Conservation (phyloP, 2,797 vertebrate genomes). For the Chrosomus eos region DNA sequence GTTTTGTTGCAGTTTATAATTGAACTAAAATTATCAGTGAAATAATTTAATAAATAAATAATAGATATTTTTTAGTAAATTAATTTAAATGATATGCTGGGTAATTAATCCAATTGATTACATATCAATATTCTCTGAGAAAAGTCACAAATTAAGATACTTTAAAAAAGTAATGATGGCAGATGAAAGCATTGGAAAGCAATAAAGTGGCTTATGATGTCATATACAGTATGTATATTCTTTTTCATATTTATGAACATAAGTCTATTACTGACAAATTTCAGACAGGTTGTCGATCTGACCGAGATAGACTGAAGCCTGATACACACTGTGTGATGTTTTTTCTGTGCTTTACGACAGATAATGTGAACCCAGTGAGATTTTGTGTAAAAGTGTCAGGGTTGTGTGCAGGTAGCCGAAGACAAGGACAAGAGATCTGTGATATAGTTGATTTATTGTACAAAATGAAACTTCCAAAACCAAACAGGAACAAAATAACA, state of each 20-base stretch:
- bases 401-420: too few species aligned
- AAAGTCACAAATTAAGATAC: background rate
- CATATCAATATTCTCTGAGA: background rate
- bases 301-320: background rate
- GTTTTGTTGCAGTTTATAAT: background rate
- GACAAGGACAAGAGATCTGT: too few species aligned
- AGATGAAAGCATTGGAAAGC: background rate
- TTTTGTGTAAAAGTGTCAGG: background rate
- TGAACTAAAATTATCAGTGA: background rate
- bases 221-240: too few species aligned
- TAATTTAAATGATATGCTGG: background rate
- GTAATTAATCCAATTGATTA: background rate
- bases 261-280: background rate
- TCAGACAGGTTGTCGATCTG: background rate
- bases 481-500: too few species aligned
- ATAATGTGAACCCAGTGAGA: background rate
- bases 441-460: too few species aligned
- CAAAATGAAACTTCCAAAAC: too few species aligned
- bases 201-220: background rate
- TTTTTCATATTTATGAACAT: too few species aligned
- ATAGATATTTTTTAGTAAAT: background rate
- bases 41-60: background rate
- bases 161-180: background rate
- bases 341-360: background rate
- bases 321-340: background rate